Conservation (phyloP, 2,113 vertebrate genomes). For the Cisticola juncidis region DNA sequence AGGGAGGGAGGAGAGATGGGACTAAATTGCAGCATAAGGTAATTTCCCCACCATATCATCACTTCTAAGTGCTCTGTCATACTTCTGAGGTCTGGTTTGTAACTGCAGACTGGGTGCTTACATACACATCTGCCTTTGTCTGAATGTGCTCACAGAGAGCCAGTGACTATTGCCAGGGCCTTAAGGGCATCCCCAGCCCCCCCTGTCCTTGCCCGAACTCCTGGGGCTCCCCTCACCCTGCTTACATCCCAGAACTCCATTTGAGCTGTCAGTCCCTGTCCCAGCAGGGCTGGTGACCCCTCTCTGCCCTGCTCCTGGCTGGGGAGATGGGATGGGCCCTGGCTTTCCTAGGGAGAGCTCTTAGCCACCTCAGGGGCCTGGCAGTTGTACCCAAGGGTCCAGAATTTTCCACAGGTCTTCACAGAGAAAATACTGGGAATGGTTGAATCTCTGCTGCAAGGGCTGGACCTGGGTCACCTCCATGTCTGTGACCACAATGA, state of each 20-base stretch:
- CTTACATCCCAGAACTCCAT: not conserved
- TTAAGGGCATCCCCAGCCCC: not conserved
- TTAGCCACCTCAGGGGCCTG: rapidly evolving
- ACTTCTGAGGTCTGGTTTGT: not conserved
- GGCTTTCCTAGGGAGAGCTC: not conserved
- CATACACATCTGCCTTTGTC: not conserved
- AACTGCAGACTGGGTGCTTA: not conserved
- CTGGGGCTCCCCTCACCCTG: rapidly evolving
- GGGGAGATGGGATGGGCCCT: not conserved
- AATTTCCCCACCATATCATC: not conserved
- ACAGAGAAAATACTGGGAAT: not conserved
- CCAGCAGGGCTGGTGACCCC: not conserved
- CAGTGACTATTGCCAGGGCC: not conserved
- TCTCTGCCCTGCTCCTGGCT: not conserved
- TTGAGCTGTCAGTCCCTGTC: not conserved
- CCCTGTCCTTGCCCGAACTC: not conserved
- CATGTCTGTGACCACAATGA: not conserved
- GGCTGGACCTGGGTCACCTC: not conserved
- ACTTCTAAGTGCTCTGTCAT: not conserved
- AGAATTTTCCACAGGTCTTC: not conserved
- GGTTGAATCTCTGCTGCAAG: not conserved
- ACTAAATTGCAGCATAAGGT: not conserved
- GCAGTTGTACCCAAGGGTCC: not conserved
- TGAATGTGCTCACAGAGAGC: not conserved
- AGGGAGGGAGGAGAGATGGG: not conserved